Conservation (phyloP, 2,113 vertebrate genomes). For the Lophius piscatorius region DNA sequence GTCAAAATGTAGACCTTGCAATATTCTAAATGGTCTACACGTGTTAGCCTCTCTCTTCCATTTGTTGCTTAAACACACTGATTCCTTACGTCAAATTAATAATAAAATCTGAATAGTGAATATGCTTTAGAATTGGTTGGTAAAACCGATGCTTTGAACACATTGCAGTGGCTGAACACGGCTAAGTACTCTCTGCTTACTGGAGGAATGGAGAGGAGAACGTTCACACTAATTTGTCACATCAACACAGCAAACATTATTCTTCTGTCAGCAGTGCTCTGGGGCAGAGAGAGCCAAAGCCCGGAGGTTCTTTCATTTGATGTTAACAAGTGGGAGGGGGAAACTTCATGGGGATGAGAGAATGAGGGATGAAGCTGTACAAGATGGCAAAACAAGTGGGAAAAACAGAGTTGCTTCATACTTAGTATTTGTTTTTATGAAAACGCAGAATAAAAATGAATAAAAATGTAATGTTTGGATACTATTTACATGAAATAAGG, state of each 20-base stretch:
- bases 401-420: too few species aligned
- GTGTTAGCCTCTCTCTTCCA: conserved; percentile 28
- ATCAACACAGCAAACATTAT: conserved; percentile 8
- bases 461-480: too few species aligned
- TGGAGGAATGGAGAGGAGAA: neutral
- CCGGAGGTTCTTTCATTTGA: conserved; percentile 23
- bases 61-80: conserved; percentile 50
- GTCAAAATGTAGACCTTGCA: conserved; percentile 47
- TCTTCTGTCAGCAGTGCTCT: conserved; percentile 23
- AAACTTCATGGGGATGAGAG: conserved; percentile 24
- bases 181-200: neutral
- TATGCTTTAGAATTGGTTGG: neutral
- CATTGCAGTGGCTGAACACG: neutral
- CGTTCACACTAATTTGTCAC: conserved; percentile 22
- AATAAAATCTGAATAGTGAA: conserved; percentile 5
- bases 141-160: neutral
- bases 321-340: conserved; percentile 41
- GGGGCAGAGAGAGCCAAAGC: conserved; percentile 11
- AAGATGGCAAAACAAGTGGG: too few species aligned
- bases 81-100: neutral
- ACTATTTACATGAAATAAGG: too few species aligned
- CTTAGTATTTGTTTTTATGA: too few species aligned
- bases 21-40: conserved; percentile 30
- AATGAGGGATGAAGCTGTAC: too few species aligned
- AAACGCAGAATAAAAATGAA: too few species aligned